Conservation (phyloP, 2,113 vertebrate genomes). For the Phalacrocorax brasilianus region DNA sequence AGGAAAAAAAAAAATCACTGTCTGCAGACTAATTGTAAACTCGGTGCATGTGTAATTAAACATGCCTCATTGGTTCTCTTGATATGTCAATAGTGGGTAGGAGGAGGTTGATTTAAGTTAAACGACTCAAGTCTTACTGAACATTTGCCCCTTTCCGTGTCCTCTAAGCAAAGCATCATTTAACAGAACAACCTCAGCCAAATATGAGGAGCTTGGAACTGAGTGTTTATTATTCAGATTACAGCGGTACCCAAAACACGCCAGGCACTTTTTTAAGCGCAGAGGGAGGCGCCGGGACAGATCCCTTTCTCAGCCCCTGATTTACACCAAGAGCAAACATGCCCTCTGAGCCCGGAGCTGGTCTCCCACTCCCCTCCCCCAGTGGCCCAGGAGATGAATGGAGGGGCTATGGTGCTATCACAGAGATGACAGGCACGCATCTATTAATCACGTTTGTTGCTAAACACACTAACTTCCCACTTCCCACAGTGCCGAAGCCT, state of each 20-base stretch:
- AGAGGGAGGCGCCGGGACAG: background rate
- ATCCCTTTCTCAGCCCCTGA: background rate
- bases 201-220: background rate
- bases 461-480: background rate
- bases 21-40: conserved; percentile 47
- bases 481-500: background rate
- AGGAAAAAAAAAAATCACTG: background rate
- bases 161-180: conserved; percentile 27
- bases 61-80: conserved; percentile 51
- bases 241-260: background rate
- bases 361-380: background rate
- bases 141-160: conserved; percentile 36
- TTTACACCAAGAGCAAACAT: background rate
- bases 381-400: background rate
- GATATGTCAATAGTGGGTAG: conserved; percentile 61
- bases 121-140: background rate
- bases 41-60: conserved; percentile 54
- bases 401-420: rapidly evolving
- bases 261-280: background rate
- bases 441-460: conserved; percentile 1
- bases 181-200: conserved; percentile 15
- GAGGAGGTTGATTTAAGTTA: conserved; percentile 69
- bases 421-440: background rate
- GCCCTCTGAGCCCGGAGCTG: rapidly evolving
- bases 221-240: background rate